Conservation (phyloP, 2,797 vertebrate species). For the Amniataba percoides region DNA sequence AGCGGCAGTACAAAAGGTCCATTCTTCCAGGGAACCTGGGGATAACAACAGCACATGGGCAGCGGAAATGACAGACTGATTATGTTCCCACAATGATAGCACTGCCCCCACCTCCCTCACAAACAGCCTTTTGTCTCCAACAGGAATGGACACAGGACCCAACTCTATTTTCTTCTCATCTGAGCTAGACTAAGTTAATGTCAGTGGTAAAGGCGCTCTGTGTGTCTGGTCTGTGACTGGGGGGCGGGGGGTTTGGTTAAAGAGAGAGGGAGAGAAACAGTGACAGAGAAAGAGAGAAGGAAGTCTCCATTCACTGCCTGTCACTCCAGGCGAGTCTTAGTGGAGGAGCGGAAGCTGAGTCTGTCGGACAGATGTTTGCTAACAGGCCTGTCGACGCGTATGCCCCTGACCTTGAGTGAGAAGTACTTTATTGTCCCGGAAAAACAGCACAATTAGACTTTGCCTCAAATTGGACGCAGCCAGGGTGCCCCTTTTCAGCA, state of each 20-base stretch:
- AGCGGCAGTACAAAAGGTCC: constrained; percentile 90
- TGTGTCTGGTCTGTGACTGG: constrained; percentile 32
- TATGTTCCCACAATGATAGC: constrained; percentile 97
- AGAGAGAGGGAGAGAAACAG: constrained; percentile 3
- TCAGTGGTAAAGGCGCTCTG: constrained; percentile 61
- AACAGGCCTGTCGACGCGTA: constrained; percentile 84
- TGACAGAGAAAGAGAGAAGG: constrained; percentile 30
- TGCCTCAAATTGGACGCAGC: constrained; percentile 86
- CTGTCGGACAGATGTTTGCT: constrained; percentile 95
- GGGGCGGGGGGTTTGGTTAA: not conserved
- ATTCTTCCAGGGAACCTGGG: constrained; percentile 92
- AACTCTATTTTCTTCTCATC: constrained; percentile 78
- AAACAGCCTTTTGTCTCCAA: constrained; percentile 91
- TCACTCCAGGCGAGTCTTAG: constrained; percentile 84
- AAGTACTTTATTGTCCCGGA: constrained; percentile 91
- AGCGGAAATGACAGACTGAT: constrained; percentile 96
- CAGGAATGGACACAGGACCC: constrained; percentile 79
- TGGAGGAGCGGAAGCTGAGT: constrained; percentile 84
- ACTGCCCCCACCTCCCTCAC: constrained; percentile 90
- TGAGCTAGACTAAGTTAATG: constrained; percentile 68
- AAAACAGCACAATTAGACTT: constrained; percentile 87
- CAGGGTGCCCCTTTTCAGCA: constrained; percentile 79
- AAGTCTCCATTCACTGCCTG: constrained; percentile 81
- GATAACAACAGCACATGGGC: constrained; percentile 90
- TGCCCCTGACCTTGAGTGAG: constrained; percentile 87